A percentile compares a stretch with the other conserved stretches of the same genome.
phyloP scores from a whole-genome alignment of 2,888 invertebrate genomes.

The Ornithoptera priamus region DNA sequence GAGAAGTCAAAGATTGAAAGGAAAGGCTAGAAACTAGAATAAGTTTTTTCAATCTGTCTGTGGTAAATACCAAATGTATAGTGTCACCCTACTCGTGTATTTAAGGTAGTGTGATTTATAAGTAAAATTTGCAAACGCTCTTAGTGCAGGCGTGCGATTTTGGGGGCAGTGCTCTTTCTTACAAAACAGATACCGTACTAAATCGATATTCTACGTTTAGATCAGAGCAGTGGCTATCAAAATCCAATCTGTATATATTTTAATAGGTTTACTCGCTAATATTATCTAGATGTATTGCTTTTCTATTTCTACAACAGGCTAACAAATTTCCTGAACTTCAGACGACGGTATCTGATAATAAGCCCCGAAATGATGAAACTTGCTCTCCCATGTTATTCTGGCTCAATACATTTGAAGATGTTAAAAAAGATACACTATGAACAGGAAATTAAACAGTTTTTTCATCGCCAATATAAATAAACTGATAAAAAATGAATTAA shows the following conservation, averaged over 20 bases:
- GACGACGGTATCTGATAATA: too few relatives aligned
- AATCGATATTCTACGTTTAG: constrained; percentile 10
- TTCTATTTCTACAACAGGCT: too few relatives aligned
- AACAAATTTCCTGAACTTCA: too few relatives aligned
- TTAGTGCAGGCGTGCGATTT: constrained; percentile 21
- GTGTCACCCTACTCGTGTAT: constrained; percentile 9
- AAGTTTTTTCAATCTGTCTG: too few relatives aligned
- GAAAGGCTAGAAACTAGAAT: too few relatives aligned
- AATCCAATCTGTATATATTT: not conserved
- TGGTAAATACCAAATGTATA: too few relatives aligned
- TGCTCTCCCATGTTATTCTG: too few relatives aligned
- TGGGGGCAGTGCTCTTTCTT: constrained; percentile 26
- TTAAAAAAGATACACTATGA: not conserved
- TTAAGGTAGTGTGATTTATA: constrained; percentile 22
- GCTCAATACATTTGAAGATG: too few relatives aligned
- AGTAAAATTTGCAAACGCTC: constrained; percentile 26
- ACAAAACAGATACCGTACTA: constrained; percentile 17
- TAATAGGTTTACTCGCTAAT: not conserved
- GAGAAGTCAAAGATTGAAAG: too few relatives aligned
- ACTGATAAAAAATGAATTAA: not conserved
- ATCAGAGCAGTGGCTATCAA: not conserved
- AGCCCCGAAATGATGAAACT: too few relatives aligned
- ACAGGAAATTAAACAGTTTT: not conserved
- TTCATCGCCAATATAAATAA: too few relatives aligned
- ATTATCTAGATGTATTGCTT: not conserved